Conservation (phyloP, 2,888 invertebrate genomes). For the Pardosa pseudoannulata region DNA sequence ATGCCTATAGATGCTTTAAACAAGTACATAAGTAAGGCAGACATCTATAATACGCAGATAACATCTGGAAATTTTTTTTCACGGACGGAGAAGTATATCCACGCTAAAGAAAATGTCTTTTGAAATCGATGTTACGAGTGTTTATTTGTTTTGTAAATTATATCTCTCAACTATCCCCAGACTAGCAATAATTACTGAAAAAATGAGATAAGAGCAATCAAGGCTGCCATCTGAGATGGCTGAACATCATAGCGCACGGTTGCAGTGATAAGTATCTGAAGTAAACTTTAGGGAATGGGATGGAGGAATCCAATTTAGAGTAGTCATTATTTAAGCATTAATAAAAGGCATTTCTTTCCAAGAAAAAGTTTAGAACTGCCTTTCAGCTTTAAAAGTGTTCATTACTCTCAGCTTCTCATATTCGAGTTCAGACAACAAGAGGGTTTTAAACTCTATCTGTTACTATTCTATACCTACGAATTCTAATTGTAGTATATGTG, state of each 20-base stretch:
- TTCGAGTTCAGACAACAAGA: not conserved
- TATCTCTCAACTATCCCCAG: not conserved
- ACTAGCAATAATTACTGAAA: not conserved
- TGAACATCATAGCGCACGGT: not conserved
- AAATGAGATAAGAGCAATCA: not conserved
- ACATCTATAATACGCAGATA: too few relatives aligned
- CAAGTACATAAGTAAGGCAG: too few relatives aligned
- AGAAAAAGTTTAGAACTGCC: not conserved
- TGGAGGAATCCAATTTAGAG: not conserved
- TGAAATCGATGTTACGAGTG: not conserved
- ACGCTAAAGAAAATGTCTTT: too few relatives aligned
- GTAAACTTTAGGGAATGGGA: not conserved
- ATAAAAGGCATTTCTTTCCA: not conserved
- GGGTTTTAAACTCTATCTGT: not conserved
- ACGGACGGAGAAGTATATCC: too few relatives aligned
- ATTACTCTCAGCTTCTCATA: not conserved
- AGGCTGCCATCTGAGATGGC: not conserved
- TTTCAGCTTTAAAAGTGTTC: not conserved
- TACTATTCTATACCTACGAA: not conserved
- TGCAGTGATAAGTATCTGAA: not conserved
- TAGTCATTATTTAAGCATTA: not conserved
- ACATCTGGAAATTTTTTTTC: too few relatives aligned
- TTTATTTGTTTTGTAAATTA: not conserved
- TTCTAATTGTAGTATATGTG: not conserved
- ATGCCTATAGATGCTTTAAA: too few relatives aligned